Evolutionary conservation across 1,140 invertebrate genomes (phyloP).

Genomic region (Cotesia chilonis): DNA sequence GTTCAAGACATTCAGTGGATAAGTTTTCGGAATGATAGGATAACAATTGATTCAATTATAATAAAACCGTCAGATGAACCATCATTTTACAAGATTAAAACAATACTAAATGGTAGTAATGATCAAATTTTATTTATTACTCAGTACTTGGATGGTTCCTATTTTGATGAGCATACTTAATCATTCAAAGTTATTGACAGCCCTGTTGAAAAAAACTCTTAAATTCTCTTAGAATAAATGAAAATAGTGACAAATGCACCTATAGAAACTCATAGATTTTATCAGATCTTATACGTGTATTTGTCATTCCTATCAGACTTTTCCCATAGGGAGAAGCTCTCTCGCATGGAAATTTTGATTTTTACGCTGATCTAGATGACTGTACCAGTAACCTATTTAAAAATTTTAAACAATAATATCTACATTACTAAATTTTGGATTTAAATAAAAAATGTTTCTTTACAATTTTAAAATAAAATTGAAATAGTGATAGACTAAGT

Average conservation of each 20-base stretch:
- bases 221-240: too few relatives aligned
- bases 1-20: too few relatives aligned
- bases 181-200: not conserved
- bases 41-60: too few relatives aligned
- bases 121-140: conserved; percentile 2
- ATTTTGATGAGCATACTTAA: not conserved
- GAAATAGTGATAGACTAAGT: too few relatives aligned
- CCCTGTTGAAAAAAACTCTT: too few relatives aligned
- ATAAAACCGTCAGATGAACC: too few relatives aligned
- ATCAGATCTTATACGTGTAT: too few relatives aligned
- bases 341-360: not conserved
- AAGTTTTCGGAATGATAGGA: too few relatives aligned
- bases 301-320: too few relatives aligned
- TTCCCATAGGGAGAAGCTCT: not conserved
- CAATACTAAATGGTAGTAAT: not conserved
- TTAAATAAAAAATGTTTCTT: not conserved
- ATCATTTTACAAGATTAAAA: not conserved
- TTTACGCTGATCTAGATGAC: not conserved
- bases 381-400: not conserved
- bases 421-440: conserved; percentile 4
- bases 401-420: not conserved
- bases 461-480: too few relatives aligned
- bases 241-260: too few relatives aligned
- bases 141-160: not conserved
- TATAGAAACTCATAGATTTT: too few relatives aligned